Conservation (phyloP, 1,140 invertebrate species). For the Dinoponera quadriceps region DNA sequence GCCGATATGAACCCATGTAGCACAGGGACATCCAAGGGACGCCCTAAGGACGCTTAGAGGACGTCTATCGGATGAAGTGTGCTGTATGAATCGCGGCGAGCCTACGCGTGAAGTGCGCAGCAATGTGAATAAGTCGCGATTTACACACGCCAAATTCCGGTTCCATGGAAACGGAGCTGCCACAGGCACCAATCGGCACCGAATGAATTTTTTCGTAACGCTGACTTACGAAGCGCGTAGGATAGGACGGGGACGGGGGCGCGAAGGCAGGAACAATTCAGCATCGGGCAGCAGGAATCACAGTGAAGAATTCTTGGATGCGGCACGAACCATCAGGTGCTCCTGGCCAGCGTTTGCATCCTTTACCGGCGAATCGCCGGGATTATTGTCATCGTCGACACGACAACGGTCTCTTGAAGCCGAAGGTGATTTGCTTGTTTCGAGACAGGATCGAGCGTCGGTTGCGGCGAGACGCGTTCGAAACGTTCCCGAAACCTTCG, state of each 20-base stretch:
- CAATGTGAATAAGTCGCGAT: not conserved
- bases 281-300: not conserved
- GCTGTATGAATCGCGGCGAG: too few species aligned
- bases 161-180: not conserved
- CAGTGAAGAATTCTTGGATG: not conserved
- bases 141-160: not conserved
- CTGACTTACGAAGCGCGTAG: not conserved
- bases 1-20: too few species aligned
- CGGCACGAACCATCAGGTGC: not conserved
- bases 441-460: not conserved
- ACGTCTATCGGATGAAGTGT: too few species aligned
- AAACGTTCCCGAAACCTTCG: slow-evolving; percentile 46
- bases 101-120: too few species aligned
- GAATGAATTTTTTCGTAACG: not conserved
- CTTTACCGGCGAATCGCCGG: not conserved
- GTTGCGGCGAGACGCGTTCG: slow-evolving; percentile 17
- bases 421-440: slow-evolving; percentile 12
- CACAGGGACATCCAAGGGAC: too few species aligned
- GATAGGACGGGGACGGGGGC: not conserved
- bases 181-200: not conserved
- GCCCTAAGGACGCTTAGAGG: too few species aligned
- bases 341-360: too few species aligned
- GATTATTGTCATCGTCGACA: slow-evolving; percentile 68
- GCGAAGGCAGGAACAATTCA: not conserved
- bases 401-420: slow-evolving; percentile 69